Percentiles rank a stretch among this genome's conserved stretches.
Conservation (phyloP, 2,797 vertebrate genomes). For the Petrocephalus schoutedeni region DNA sequence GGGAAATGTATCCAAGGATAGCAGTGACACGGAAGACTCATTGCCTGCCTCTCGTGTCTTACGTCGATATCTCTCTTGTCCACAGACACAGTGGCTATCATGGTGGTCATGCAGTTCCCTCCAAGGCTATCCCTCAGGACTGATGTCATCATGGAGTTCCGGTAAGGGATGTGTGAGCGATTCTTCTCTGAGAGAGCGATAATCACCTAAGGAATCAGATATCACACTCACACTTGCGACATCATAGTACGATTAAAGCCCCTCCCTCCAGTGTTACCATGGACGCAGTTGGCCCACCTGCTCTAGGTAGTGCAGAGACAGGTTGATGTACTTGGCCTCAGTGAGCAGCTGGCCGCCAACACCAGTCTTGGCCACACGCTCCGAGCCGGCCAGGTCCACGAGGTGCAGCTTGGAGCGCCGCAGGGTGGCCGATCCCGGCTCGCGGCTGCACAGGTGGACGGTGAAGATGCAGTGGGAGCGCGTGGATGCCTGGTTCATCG, state of each 20-base stretch:
- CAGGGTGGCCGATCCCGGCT: conserved; percentile 77
- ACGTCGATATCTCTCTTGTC: conserved; percentile 85
- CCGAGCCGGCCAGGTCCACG: conserved; percentile 93
- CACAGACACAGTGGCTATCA: conserved; percentile 85
- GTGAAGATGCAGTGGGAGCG: conserved; percentile 97
- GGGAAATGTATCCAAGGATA: neutral
- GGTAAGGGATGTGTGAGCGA: conserved; percentile 86
- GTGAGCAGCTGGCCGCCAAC: conserved; percentile 81
- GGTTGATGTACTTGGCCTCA: conserved; percentile 96
- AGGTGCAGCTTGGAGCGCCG: conserved; percentile 84
- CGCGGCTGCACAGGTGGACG: conserved; percentile 81
- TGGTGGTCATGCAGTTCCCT: conserved; percentile 95
- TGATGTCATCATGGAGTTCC: conserved; percentile 96
- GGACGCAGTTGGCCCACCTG: conserved; percentile 65
- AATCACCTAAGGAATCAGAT: conserved; percentile 74
- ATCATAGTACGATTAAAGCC: neutral
- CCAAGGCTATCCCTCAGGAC: conserved; percentile 93
- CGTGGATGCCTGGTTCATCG: conserved; percentile 92
- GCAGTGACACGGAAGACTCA: neutral
- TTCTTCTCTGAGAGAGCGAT: conserved; percentile 88
- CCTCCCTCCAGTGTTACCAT: neutral
- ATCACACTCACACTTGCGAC: neutral
- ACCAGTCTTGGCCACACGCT: conserved; percentile 84
- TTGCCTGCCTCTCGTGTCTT: conserved; percentile 27
- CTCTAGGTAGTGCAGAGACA: conserved; percentile 89